A percentile compares a stretch with the other conserved stretches of the same genome.
These are phyloP conservation scores for Tenthredo notha DNA, from an alignment of 2,888 invertebrate species.

Conservation along the genomic window DNA sequence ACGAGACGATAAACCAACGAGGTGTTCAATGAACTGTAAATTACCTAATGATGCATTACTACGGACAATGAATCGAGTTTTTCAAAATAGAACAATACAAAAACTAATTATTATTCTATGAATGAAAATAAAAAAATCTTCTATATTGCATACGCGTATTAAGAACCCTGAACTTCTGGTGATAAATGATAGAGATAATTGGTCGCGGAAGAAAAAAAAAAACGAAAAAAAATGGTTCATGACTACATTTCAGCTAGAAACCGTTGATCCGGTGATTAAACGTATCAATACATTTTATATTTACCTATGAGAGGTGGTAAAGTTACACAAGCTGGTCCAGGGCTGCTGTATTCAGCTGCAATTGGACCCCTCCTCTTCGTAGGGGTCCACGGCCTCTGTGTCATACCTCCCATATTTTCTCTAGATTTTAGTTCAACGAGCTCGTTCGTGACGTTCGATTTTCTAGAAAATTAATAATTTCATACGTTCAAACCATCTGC, in stretches of 20 bases:
- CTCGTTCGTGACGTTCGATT: constrained; percentile 33
- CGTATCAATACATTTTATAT: neutral
- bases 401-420: constrained; percentile 84
- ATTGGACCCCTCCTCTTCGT: constrained; percentile 93
- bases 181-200: neutral
- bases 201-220: neutral
- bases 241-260: neutral
- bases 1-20: neutral
- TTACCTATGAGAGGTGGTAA: constrained; percentile 91
- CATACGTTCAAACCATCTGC: neutral
- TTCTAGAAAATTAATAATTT: neutral
- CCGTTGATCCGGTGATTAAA: neutral
- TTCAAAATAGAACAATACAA: neutral
- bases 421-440: neutral
- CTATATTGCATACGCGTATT: neutral
- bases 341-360: constrained; percentile 91
- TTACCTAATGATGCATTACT: neutral
- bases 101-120: neutral
- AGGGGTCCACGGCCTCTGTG: constrained; percentile 94
- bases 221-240: neutral
- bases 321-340: constrained; percentile 93
- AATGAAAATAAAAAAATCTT: neutral
- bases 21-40: neutral
- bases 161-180: neutral
- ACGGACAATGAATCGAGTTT: neutral